Conservation (phyloP, 1,140 invertebrate genomes). For the Chrysoperla carnea region DNA sequence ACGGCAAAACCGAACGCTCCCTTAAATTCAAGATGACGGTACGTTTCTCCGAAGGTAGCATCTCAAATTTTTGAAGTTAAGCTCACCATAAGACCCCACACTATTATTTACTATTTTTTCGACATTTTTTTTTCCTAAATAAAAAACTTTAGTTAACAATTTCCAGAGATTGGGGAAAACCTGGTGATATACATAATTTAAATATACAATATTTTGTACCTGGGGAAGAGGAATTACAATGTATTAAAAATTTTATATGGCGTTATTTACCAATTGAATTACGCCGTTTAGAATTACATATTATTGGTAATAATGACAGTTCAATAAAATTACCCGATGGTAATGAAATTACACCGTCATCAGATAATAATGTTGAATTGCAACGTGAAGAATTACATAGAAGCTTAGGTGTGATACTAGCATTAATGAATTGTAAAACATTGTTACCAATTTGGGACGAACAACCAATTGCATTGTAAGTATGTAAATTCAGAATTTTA, state of each 20-base stretch:
- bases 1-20: no score
- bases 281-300: conserved; percentile 23
- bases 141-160: no score
- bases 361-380: conserved; percentile 13
- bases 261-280: conserved; percentile 41
- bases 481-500: conserved; percentile 7
- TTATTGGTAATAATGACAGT: conserved; percentile 9
- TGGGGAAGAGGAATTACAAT: conserved; percentile 42
- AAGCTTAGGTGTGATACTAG: conserved; percentile 24
- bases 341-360: no score
- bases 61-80: no score
- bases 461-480: conserved; percentile 31
- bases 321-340: not conserved
- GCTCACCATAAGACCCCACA: no score
- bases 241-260: conserved; percentile 41
- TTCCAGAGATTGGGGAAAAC: conserved; percentile 57
- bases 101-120: no score
- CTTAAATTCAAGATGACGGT: no score
- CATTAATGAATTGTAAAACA: conserved; percentile 32
- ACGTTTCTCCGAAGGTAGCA: no score
- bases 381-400: conserved; percentile 21
- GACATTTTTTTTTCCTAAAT: no score
- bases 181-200: conserved; percentile 42
- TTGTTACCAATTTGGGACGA: conserved; percentile 42
- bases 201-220: conserved; percentile 65